Conservation (phyloP, 2,888 invertebrate genomes). For the Brenthis daphne region DNA sequence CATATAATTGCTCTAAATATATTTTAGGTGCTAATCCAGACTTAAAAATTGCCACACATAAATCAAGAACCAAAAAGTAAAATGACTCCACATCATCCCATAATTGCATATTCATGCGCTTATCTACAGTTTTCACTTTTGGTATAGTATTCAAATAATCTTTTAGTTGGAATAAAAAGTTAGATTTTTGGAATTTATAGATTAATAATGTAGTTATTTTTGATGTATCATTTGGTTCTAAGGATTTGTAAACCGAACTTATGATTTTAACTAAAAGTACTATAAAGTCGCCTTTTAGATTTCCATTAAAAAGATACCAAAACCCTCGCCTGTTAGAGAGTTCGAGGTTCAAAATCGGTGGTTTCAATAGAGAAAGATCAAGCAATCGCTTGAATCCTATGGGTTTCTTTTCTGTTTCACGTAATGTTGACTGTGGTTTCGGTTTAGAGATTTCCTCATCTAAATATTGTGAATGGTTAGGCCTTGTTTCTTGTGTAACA, state of each 20-base stretch:
- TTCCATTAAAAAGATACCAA: conserved; percentile 66
- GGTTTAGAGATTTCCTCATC: conserved; percentile 57
- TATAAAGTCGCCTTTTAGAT: conserved; percentile 73
- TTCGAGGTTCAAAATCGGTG: conserved; percentile 66
- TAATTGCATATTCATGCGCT: conserved; percentile 66
- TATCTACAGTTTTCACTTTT: conserved; percentile 61
- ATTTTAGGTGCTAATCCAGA: conserved; percentile 53
- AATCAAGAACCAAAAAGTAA: conserved; percentile 53
- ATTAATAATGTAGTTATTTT: conserved; percentile 59
- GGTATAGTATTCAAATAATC: conserved; percentile 61
- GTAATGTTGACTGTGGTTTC: conserved; percentile 46
- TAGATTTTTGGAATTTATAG: conserved; percentile 47
- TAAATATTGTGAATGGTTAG: conserved; percentile 50
- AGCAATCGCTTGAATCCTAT: conserved; percentile 73
- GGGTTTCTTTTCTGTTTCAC: conserved; percentile 62
- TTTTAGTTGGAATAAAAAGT: conserved; percentile 59
- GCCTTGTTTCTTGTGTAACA: conserved; percentile 59
- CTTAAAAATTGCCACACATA: conserved; percentile 62
- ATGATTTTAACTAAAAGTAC: conserved; percentile 73
- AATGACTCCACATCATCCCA: conserved; percentile 72
- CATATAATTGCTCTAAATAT: conserved; percentile 51
- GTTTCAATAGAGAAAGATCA: conserved; percentile 64
- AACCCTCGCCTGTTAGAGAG: conserved; percentile 71
- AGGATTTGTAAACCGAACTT: conserved; percentile 60
- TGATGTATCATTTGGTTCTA: conserved; percentile 59